These are phyloP conservation scores for Salvelinus alpinus DNA, from an alignment of 2,113 vertebrate species.

Conservation along the genomic window DNA sequence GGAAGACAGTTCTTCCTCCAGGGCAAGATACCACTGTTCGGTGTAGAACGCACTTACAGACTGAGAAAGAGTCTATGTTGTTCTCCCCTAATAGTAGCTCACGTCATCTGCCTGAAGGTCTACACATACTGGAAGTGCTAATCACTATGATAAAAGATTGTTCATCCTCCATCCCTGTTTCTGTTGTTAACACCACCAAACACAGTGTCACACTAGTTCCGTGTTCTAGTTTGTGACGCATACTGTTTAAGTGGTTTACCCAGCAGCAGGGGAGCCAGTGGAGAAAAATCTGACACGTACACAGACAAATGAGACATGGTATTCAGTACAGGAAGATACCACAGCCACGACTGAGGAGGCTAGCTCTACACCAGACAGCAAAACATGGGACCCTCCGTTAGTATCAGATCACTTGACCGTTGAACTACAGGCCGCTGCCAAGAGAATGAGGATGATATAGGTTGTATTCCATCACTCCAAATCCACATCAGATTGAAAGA, in stretches of 20 bases:
- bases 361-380: background rate
- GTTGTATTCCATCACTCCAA: constrained; percentile 7
- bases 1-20: background rate
- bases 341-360: background rate
- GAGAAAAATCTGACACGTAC: background rate
- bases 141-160: too few relatives aligned
- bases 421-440: background rate
- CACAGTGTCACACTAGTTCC: too few relatives aligned
- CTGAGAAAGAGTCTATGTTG: too few relatives aligned
- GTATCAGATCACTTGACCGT: background rate
- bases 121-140: too few relatives aligned
- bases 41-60: background rate
- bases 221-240: too few relatives aligned
- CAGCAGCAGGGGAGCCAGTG: background rate
- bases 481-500: constrained; percentile 16
- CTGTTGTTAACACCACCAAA: too few relatives aligned
- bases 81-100: background rate
- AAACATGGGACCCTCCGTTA: background rate
- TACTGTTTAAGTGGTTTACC: too few relatives aligned
- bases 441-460: constrained; percentile 6
- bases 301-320: background rate
- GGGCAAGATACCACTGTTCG: background rate
- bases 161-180: too few relatives aligned
- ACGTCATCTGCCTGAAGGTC: too few relatives aligned
- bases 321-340: background rate